Base-by-base conservation (phyloP, 1,140 invertebrate genomes). In the Drosophila kurseongensis region DNA sequence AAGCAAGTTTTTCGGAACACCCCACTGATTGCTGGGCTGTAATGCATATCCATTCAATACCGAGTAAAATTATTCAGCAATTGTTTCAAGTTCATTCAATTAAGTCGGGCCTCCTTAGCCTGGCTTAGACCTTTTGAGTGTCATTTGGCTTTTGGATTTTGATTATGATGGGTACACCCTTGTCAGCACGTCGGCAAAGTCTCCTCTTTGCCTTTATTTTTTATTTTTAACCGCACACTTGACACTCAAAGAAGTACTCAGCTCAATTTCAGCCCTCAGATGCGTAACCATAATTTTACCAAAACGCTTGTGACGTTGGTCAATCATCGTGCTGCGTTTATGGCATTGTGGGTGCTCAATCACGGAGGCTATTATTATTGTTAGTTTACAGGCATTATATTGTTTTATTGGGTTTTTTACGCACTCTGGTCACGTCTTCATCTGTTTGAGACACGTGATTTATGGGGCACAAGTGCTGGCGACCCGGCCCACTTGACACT, bases 21-120 rank as follows among this genome's bases (percentile, higher is more conserved):
- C 45, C 36, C 40, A 29, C 9, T 14, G 12, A 29, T 55, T 18
- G 5, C n/a, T 29, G 7, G 6, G 0, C 10, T 42, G 32, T 23
- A 67, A 67, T 44, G 63, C 77, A 57, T 55, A 67, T 45, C 16
- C 40, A 55, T 40, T 60, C 51, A 78, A 61, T 65, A 38, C 23
- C 6, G 23, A 75, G 40, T 32, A 13, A 72, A 81, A 88, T 75
- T 60, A 68, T 60, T 72, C 59, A 50, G 77, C 78, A 86, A 78
- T 85, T 88, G 79, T 79, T 86, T 88, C 83, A 86, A 86, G 82
- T 82, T 88, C 83, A 86, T 82, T 78, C 83, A 67, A 63, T 75
- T 71, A 62, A 80, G 38, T 18, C 52, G 47, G 55, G 13, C 48
- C 61, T 45, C 54, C 50, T 74, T 54, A 62, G 23, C 41, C 44